phyloP scores from a whole-genome alignment of 2,888 invertebrate species.

The Anaspis maculata region DNA sequence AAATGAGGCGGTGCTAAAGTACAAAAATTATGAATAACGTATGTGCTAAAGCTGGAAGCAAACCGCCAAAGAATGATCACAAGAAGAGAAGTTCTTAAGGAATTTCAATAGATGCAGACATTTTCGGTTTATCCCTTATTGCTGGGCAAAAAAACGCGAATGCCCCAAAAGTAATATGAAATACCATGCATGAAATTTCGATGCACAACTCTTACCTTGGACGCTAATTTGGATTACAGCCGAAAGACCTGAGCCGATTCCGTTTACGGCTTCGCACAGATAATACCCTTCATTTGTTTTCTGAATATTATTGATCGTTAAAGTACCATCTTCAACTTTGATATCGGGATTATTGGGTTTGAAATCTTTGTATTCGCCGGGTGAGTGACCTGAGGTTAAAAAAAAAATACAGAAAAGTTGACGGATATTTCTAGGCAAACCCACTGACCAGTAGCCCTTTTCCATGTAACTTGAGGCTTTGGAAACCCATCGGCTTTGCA shows the following conservation, averaged over 20 bases:
- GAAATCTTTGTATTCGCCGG: constrained; percentile 88
- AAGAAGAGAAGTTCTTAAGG: not conserved
- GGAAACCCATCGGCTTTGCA: constrained; percentile 96
- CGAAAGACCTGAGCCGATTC: constrained; percentile 89
- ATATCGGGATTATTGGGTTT: constrained; percentile 85
- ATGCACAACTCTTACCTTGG: constrained; percentile 56
- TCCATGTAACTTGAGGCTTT: constrained; percentile 90
- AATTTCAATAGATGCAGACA: too few species aligned
- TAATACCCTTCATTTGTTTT: constrained; percentile 93
- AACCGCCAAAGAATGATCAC: too few species aligned
- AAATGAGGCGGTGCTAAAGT: constrained; percentile 88
- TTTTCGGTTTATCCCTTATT: too few species aligned
- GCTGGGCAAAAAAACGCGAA: too few species aligned
- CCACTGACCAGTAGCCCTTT: constrained; percentile 84
- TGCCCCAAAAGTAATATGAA: too few species aligned
- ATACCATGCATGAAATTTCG: not conserved
- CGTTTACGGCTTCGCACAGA: constrained; percentile 92
- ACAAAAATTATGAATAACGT: too few species aligned
- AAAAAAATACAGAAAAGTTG: constrained; percentile 4
- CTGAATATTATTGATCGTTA: constrained; percentile 82
- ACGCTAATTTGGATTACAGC: constrained; percentile 91
- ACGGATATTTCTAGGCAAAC: too few species aligned
- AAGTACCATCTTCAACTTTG: constrained; percentile 88
- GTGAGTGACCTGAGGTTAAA: constrained; percentile 63
- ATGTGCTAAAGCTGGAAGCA: too few species aligned